These are phyloP conservation scores for Phaedon cochleariae DNA, from an alignment of 2,888 invertebrate species.

Conservation along the genomic window DNA sequence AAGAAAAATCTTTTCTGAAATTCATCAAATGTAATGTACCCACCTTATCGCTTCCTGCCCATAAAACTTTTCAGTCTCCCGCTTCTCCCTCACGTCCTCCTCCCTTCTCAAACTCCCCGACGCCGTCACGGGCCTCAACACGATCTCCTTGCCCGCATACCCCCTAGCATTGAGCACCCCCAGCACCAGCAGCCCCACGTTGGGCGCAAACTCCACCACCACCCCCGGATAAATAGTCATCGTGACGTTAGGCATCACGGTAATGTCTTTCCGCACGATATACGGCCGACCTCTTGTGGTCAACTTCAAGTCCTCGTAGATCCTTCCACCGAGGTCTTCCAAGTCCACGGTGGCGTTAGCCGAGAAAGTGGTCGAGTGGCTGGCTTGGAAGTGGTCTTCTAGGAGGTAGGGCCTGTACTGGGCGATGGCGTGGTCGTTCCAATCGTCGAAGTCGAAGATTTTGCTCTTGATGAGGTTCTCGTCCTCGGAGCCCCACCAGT, in stretches of 20 bases:
- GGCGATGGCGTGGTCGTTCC: conserved; percentile 97
- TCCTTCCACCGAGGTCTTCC: conserved; percentile 80
- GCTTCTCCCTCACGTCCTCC: conserved; percentile 36
- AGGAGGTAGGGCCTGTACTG: conserved; percentile 88
- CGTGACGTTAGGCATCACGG: conserved; percentile 93
- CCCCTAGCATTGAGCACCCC: conserved; percentile 90
- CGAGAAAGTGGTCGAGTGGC: conserved; percentile 73
- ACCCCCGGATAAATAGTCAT: conserved; percentile 89
- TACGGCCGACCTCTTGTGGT: conserved; percentile 73
- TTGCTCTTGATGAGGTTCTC: conserved; percentile 77
- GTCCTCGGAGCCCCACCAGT: conserved; percentile 94
- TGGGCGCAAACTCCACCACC: conserved; percentile 91
- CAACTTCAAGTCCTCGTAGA: conserved; percentile 73
- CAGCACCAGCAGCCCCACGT: conserved; percentile 93
- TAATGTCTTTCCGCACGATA: conserved; percentile 86
- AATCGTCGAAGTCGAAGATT: conserved; percentile 98
- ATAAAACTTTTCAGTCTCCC: conserved; percentile 62
- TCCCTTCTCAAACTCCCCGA: conserved; percentile 57
- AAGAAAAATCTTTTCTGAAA: too few relatives aligned
- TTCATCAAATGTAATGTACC: conserved; percentile 1
- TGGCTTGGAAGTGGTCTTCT: conserved; percentile 78
- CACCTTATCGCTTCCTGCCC: conserved; percentile 72
- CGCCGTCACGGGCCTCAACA: conserved; percentile 73
- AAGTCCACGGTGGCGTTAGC: conserved; percentile 68
- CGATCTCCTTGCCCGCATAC: conserved; percentile 75